Evolutionary conservation across 2,113 vertebrate genomes (phyloP), one percentile per base, ranked within the genome.

Genomic region (Plestiodon gilberti): DNA sequence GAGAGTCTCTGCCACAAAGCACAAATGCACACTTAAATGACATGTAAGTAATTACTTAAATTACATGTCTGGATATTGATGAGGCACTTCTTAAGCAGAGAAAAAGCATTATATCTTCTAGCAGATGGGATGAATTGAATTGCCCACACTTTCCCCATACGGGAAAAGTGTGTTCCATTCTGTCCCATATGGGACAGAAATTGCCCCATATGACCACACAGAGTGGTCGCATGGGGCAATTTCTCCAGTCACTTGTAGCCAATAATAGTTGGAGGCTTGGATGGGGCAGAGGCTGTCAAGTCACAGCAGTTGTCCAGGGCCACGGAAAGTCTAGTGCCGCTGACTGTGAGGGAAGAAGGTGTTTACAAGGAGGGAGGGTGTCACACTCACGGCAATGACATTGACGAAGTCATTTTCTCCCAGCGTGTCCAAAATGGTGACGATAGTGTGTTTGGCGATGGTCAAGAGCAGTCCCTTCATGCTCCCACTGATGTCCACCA

Each of bases 391-490:
- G 5, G 98, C 97, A 14, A 99, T 98, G 85, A 99, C 96, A 85
- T 99, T 99, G 88, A 99, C 97, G 90, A 99, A 99, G 95, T 99
- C 98, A 1, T 99, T 99, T 92, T 99, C 99, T n/a, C 99, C 98
- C 86, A 99, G 91, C 0, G 98, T 99, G 88, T 99, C 98, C 91
- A 99, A 75, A 89, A 99, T 98, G 71, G 99, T 99, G 87, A 96
- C 91, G 64, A 99, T 97, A 22, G 98, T 99, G 93, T 99, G 98
- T 91, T 99, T 99, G 95, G 98, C 99, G 20, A 99, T 99, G 23
- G 98, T 97, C 95, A 99, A 94, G 82, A 97, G 91, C 62, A 99
- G 95, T 15, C 98, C 99, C 93, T 99, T 99, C 99, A 99, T 99
- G 87, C 99, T 99, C 64, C 98, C 99, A 1, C 99, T 99, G 80